Evolutionary conservation across 2,797 vertebrate genomes (phyloP).

Genomic region (Mormyrus proboscirostris): DNA sequence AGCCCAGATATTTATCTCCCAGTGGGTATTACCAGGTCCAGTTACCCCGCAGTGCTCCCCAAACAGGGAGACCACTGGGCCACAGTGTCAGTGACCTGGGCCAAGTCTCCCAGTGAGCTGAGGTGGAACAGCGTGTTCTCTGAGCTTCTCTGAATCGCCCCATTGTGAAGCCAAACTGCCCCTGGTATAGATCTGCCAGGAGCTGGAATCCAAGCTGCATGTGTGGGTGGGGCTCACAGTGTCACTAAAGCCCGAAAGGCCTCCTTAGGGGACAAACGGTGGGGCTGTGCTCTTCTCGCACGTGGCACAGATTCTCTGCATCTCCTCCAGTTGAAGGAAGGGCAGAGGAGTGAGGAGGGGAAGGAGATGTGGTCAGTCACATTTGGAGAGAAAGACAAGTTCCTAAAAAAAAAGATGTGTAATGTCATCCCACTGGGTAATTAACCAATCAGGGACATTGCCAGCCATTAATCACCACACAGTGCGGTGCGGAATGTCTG

Average conservation of each 20-base stretch:
- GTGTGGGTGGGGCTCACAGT: not conserved
- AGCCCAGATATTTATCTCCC: not conserved
- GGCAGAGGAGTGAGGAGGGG: not conserved
- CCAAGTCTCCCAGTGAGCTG: conserved; percentile 22
- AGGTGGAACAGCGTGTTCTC: conserved; percentile 19
- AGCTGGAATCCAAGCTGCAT: not conserved
- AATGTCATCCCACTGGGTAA: not conserved
- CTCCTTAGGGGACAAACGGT: not conserved
- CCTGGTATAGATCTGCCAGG: not conserved
- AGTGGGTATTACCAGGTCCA: not conserved
- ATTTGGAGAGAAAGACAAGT: not conserved
- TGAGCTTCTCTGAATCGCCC: conserved; percentile 30
- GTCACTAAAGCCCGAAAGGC: not conserved
- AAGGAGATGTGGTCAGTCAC: not conserved
- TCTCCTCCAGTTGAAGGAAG: not conserved
- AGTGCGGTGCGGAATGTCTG: not conserved
- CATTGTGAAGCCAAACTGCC: conserved; percentile 40
- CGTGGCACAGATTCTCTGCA: not conserved
- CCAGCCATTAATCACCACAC: not conserved
- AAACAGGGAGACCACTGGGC: not conserved
- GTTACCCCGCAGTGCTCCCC: not conserved
- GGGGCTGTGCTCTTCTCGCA: not conserved
- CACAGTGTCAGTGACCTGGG: not conserved
- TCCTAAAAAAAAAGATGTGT: not conserved
- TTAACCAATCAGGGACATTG: not conserved